Conservation (phyloP, 2,797 vertebrate genomes). For the Fringilla coelebs region DNA sequence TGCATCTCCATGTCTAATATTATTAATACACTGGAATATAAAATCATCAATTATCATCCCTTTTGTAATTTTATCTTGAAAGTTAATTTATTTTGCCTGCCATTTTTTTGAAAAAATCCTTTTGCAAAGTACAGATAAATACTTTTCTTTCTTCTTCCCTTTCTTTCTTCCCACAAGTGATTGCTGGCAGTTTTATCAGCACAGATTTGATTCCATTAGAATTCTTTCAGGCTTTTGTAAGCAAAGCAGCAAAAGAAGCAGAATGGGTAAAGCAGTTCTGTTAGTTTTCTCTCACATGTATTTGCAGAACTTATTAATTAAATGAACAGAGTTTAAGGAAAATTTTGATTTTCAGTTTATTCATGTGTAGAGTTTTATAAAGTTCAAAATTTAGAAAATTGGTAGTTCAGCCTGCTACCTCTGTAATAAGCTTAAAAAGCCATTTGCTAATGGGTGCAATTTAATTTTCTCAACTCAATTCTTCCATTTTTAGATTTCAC, state of each 20-base stretch:
- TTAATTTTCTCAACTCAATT: neutral
- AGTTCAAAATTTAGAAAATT: neutral
- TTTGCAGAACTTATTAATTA: neutral
- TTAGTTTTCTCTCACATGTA: neutral
- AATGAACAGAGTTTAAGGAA: neutral
- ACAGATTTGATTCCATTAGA: neutral
- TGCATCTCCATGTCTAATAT: neutral
- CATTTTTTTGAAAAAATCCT: neutral
- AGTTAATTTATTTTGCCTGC: neutral
- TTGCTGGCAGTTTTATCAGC: neutral
- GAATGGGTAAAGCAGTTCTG: neutral
- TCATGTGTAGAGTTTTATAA: neutral
- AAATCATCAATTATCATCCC: neutral
- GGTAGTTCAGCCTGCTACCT: neutral
- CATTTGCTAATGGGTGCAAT: neutral
- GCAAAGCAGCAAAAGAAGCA: neutral
- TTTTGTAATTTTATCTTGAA: neutral
- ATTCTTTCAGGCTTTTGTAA: neutral
- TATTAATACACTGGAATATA: neutral
- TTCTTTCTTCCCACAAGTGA: neutral
- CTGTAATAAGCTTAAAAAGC: neutral
- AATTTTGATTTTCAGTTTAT: neutral
- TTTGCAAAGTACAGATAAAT: neutral
- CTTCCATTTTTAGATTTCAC: neutral
- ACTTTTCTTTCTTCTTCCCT: neutral